Evolutionary conservation across 1,140 invertebrate genomes (phyloP), one percentile per base, ranked within the genome.

Genomic region (Spodoptera frugiperda): DNA sequence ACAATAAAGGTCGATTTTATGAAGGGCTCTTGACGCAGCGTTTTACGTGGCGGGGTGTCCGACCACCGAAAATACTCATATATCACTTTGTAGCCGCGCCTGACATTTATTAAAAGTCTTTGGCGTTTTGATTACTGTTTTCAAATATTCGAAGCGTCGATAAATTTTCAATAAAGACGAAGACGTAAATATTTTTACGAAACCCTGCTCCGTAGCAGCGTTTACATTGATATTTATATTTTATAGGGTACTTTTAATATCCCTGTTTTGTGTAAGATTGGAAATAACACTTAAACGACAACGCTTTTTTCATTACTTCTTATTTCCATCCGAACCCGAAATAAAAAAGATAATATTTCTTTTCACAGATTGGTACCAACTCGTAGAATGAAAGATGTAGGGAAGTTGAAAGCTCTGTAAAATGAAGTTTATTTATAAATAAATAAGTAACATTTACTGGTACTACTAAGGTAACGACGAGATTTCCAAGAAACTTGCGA

Each of bases 21-120:
- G 79, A 84, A 84, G 80, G 61, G 75, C 61, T 44, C 67, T 84
- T 87, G 83, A 85, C 84, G 75, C 77, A 83, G 84, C 82, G 67
- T 83, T 86, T 87, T 82, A 78, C 76, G 77, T 48, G 70, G 72
- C 76, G 46, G 55, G 77, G 73, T 80, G 79, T 78, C 77, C 63
- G 65, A 53, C 72, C 55, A 54, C 78, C 79, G 76, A 84, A 82
- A 87, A 87, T 78, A 76, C 76, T 78, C 80, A 84, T 87, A 84
- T 79, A 84, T 87, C 85, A 87, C 68, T 79, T 81, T 74, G 79
- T 75, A 82, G 80, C 82, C 79, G 70, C 76, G 33, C 33, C 49
- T 83, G 85, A 85, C 84, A 82, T 87, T 87, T 87, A 87, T 87
- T 87, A 84, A 84, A 85, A 81, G 78, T 81, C 79, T 76, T 78